phyloP scores from a whole-genome alignment of 2,113 vertebrate genomes.

The Anseranas semipalmata region DNA sequence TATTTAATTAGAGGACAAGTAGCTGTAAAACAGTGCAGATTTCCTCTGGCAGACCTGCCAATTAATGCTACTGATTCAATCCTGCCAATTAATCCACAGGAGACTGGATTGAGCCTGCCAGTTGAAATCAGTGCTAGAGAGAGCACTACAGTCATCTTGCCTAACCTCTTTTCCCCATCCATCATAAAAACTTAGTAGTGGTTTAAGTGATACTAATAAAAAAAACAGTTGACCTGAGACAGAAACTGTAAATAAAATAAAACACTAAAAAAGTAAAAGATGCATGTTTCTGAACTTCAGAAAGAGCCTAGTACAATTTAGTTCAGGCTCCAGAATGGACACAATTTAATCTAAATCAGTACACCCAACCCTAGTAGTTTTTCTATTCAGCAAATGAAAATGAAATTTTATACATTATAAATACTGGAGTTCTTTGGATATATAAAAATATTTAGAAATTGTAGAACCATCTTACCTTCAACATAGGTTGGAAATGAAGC shows the following conservation, averaged over 20 bases:
- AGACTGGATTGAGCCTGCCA: background rate
- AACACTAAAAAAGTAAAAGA: background rate
- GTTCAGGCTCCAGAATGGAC: background rate
- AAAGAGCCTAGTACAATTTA: background rate
- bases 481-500: slow-evolving; percentile 96
- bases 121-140: background rate
- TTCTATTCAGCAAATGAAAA: background rate
- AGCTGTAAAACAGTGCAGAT: background rate
- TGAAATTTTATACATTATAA: background rate
- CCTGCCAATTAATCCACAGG: background rate
- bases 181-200: background rate
- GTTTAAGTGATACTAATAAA: background rate
- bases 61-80: background rate
- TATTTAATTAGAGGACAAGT: background rate
- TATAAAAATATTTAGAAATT: background rate
- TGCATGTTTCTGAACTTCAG: background rate
- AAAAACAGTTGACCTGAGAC: background rate
- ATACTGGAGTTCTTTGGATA: fast-evolving
- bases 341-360: background rate
- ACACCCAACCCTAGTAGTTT: background rate
- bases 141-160: background rate
- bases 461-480: slow-evolving; percentile 87
- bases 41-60: background rate
- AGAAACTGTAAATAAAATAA: background rate
- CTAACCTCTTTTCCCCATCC: background rate